A percentile compares a stretch with the other conserved stretches of the same genome.
phyloP scores from a whole-genome alignment of 2,888 invertebrate genomes.

The Netelia inedita region DNA sequence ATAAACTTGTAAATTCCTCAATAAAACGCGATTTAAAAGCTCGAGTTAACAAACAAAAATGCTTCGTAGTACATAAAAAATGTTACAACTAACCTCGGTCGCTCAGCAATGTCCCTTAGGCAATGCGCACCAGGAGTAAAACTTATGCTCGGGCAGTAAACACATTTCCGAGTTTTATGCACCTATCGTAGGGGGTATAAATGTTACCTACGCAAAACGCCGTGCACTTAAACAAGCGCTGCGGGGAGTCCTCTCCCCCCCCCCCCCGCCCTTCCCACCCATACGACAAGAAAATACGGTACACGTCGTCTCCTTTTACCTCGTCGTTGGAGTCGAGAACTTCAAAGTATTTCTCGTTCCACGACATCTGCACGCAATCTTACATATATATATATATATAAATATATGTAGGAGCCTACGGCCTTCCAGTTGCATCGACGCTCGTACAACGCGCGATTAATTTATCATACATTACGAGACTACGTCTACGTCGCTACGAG shows the following conservation, averaged over 20 bases:
- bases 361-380: conserved; percentile 20
- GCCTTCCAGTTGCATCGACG: conserved; percentile 3
- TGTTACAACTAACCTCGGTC: too few relatives aligned
- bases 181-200: conserved; percentile 15
- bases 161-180: conserved; percentile 13
- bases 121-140: too few relatives aligned
- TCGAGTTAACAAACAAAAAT: too few relatives aligned
- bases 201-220: conserved; percentile 24
- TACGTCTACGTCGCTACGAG: not conserved
- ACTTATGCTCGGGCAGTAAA: not conserved
- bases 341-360: conserved; percentile 9
- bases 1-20: too few relatives aligned
- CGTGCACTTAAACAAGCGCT: conserved; percentile 2
- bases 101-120: too few relatives aligned
- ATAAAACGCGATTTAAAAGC: too few relatives aligned
- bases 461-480: conserved; percentile 62
- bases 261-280: too few relatives aligned
- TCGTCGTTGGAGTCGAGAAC: conserved; percentile 17
- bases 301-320: conserved; percentile 27
- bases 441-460: conserved; percentile 49
- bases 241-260: conserved; percentile 5
- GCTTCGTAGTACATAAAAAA: too few relatives aligned
- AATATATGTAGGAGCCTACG: not conserved
- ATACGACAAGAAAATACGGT: conserved; percentile 20
- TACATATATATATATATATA: not conserved